These are phyloP conservation scores for Ectemnius continuus DNA, from an alignment of 2,888 invertebrate genomes.

Conservation along the genomic window DNA sequence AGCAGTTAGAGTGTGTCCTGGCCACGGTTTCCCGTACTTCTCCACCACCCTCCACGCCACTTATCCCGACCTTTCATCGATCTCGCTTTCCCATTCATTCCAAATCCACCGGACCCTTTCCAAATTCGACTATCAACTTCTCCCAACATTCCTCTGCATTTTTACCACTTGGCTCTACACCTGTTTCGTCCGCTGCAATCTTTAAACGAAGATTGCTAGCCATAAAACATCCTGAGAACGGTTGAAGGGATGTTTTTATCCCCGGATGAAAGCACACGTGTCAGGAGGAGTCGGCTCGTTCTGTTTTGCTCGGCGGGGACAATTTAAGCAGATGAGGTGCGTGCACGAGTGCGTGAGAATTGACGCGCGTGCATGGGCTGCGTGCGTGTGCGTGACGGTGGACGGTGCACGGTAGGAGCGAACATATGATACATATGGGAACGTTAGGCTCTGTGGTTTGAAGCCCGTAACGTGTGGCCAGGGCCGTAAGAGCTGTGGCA, in stretches of 20 bases:
- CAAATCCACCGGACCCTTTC: neutral
- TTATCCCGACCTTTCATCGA: neutral
- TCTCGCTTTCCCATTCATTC: neutral
- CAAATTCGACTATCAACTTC: neutral
- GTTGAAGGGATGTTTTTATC: too few relatives aligned
- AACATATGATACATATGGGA: conserved; percentile 78
- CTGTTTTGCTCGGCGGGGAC: conserved; percentile 20
- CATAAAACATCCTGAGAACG: too few relatives aligned
- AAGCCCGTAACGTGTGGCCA: conserved; percentile 74
- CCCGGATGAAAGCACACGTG: too few relatives aligned
- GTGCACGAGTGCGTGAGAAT: conserved; percentile 62
- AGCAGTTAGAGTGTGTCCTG: conserved; percentile 71
- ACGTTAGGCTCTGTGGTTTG: conserved; percentile 76
- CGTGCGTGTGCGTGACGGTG: conserved; percentile 55
- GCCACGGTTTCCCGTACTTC: conserved; percentile 62
- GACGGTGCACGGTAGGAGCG: conserved; percentile 69
- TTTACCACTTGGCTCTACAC: too few relatives aligned
- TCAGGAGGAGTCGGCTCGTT: too few relatives aligned
- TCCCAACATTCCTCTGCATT: neutral
- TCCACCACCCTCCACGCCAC: neutral
- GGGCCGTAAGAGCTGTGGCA: conserved; percentile 44
- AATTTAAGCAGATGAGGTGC: conserved; percentile 48
- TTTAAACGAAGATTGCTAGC: too few relatives aligned
- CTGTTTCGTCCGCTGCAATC: too few relatives aligned
- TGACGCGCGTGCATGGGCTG: conserved; percentile 46